Conservation (phyloP, 2,888 invertebrate species). For the Pyralis farinalis region DNA sequence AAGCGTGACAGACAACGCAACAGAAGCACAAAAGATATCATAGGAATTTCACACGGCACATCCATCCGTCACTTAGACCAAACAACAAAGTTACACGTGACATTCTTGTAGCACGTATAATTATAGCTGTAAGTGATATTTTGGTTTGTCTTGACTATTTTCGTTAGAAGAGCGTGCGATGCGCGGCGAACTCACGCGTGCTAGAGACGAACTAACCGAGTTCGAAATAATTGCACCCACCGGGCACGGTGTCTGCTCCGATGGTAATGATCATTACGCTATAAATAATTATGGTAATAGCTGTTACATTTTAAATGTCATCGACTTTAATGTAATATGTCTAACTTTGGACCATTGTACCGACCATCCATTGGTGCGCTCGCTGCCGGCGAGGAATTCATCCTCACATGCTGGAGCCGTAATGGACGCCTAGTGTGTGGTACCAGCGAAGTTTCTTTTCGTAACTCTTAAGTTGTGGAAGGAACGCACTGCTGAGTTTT, state of each 20-base stretch:
- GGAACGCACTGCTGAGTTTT: no score
- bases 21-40: slow-evolving; percentile 33
- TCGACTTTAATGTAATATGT: slow-evolving; percentile 1
- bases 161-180: slow-evolving; percentile 40
- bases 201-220: slow-evolving; percentile 4
- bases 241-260: slow-evolving; percentile 20
- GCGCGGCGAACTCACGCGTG: slow-evolving; percentile 47
- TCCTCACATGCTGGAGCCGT: no score
- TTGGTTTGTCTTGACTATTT: slow-evolving; percentile 17
- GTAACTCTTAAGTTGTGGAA: no score
- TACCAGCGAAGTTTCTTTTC: no score
- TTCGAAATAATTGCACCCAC: slow-evolving; percentile 12
- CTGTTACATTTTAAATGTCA: slow-evolving; percentile 6
- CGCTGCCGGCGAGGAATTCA: no score
- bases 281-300: slow-evolving; percentile 30
- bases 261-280: slow-evolving; percentile 36
- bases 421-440: no score
- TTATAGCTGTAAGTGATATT: slow-evolving; percentile 21
- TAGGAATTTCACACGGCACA: slow-evolving; percentile 66
- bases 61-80: slow-evolving; percentile 59
- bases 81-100: slow-evolving; percentile 29
- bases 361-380: no score
- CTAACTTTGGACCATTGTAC: no score
- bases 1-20: slow-evolving; percentile 24
- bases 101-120: slow-evolving; percentile 22